Conservation (phyloP, 2,113 vertebrate species). For the Melierax canorus region DNA sequence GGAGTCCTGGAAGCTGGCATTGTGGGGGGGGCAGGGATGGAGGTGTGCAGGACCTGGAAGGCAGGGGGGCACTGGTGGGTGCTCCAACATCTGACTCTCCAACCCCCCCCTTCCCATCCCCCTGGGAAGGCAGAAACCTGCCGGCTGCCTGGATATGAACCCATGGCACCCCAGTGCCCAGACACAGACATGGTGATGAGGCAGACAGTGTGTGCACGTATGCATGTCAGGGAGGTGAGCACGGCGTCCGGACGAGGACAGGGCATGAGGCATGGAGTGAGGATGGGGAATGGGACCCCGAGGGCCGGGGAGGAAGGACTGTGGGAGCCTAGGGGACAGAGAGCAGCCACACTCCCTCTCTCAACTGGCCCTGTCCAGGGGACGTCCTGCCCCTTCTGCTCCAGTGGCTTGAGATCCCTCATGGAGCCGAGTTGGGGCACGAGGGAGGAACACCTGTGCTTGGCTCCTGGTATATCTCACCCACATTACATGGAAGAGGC, state of each 20-base stretch:
- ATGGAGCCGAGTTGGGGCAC: background rate
- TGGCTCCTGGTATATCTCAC: background rate
- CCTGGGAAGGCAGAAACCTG: slow-evolving; percentile 30
- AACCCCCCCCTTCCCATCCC: background rate
- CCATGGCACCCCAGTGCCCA: slow-evolving; percentile 41
- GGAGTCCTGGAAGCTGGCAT: slow-evolving; percentile 38
- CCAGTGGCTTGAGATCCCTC: background rate
- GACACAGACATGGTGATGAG: slow-evolving; percentile 41
- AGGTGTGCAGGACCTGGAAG: slow-evolving; percentile 32
- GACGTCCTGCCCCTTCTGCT: background rate
- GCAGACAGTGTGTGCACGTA: slow-evolving; percentile 19
- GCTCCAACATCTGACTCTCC: background rate
- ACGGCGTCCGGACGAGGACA: background rate
- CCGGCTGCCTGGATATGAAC: background rate
- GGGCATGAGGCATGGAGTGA: slow-evolving; percentile 24
- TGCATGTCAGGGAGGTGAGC: background rate
- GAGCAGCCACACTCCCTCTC: background rate
- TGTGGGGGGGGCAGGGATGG: background rate
- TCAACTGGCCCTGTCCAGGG: background rate
- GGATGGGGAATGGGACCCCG: background rate
- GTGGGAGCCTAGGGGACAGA: background rate
- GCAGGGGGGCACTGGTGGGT: background rate
- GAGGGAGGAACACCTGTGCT: background rate
- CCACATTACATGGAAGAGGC: background rate
- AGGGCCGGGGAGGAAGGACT: background rate